Percentiles rank a stretch among this genome's conserved stretches.
Conservation (phyloP, 2,888 invertebrate genomes). For the Orchestes rusci region DNA sequence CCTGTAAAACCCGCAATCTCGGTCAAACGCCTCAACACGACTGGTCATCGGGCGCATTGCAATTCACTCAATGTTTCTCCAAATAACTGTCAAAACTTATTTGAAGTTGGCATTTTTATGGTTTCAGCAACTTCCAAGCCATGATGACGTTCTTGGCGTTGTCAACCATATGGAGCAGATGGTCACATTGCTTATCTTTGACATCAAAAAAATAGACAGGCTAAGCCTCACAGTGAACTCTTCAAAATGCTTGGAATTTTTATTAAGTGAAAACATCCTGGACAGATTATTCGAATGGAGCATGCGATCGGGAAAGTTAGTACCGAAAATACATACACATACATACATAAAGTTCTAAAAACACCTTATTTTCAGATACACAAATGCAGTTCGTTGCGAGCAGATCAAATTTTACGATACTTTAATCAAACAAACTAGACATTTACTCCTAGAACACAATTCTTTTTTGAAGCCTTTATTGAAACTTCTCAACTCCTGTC, state of each 20-base stretch:
- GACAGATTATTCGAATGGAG: constrained; percentile 86
- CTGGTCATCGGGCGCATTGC: too few species aligned
- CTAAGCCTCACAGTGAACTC: constrained; percentile 45
- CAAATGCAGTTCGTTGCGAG: constrained; percentile 75
- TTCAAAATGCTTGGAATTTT: constrained; percentile 62
- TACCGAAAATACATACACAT: not conserved
- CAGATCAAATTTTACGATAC: constrained; percentile 83
- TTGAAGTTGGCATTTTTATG: constrained; percentile 2
- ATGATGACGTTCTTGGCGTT: constrained; percentile 85
- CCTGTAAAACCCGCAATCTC: too few species aligned
- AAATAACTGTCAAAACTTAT: not conserved
- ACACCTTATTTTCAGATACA: constrained; percentile 60
- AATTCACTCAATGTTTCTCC: too few species aligned
- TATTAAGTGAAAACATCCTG: constrained; percentile 79
- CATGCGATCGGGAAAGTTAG: constrained; percentile 68
- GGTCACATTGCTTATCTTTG: constrained; percentile 74
- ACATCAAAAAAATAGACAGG: constrained; percentile 57
- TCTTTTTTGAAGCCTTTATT: constrained; percentile 82
- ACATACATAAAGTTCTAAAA: not conserved
- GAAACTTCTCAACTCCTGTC: constrained; percentile 72
- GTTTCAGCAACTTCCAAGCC: constrained; percentile 51
- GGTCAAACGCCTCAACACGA: too few species aligned
- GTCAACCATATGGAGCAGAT: constrained; percentile 90
- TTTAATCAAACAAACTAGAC: constrained; percentile 73
- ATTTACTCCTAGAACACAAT: constrained; percentile 80